These are phyloP conservation scores for Tribolium castaneum DNA, from an alignment of 1,140 invertebrate species.

Conservation along the genomic window DNA sequence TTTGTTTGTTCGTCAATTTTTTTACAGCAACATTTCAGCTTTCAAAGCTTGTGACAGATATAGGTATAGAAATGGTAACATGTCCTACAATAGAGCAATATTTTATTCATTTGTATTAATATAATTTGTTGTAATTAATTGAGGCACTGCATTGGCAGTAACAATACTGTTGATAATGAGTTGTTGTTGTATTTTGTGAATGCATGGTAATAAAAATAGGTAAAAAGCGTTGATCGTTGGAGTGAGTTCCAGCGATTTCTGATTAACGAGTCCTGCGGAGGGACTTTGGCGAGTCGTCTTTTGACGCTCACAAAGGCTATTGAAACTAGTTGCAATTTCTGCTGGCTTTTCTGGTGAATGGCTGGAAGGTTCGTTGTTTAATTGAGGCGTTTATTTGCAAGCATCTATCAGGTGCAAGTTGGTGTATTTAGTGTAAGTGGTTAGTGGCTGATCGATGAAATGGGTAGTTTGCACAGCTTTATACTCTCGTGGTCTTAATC, in stretches of 20 bases:
- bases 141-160: too few relatives aligned
- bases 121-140: too few relatives aligned
- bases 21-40: too few relatives aligned
- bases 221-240: background rate
- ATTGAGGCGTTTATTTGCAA: conserved; percentile 35
- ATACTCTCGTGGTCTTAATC: conserved; percentile 50
- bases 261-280: background rate
- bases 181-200: too few relatives aligned
- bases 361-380: conserved; percentile 9
- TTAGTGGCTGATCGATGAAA: conserved; percentile 50
- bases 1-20: too few relatives aligned
- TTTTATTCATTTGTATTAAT: too few relatives aligned
- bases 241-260: background rate
- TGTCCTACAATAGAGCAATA: too few relatives aligned
- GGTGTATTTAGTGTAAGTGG: conserved; percentile 33
- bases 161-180: too few relatives aligned
- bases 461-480: conserved; percentile 47
- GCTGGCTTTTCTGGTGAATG: conserved; percentile 4
- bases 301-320: background rate
- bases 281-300: background rate
- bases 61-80: too few relatives aligned
- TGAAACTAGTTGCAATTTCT: background rate
- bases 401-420: conserved; percentile 31
- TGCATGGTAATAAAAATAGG: too few relatives aligned
- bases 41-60: too few relatives aligned